Evolutionary conservation across 2,797 vertebrate species (phyloP), one percentile per base, ranked within the genome.

Genomic region (Liparis tanakae): DNA sequence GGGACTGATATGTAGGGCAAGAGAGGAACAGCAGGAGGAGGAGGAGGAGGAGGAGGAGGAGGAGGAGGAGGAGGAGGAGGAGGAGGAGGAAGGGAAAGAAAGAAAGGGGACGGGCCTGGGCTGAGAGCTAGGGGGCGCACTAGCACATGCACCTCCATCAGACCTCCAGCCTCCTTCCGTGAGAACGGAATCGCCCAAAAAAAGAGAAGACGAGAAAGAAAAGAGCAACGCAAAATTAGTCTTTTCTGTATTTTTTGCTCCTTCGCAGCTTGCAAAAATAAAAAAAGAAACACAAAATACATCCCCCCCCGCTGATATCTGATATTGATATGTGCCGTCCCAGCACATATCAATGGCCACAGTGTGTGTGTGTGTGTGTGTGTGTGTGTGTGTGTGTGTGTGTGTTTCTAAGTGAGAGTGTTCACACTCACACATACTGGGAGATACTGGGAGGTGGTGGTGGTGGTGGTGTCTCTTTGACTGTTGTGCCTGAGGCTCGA

Each of bases 1-100:
- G 92, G 93, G 91, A 93, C 91, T 90, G 89, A 92, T 92, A 94
- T 94, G 92, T 94, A 94, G 93, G 93, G 90, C 92, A 94, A 85
- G 88, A 87, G 89, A 89, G 84, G 88, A 92, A 87, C 81, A 85
- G 86, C 74, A 88, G 85, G 82, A 90, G 84, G 72, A 86, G 74
- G 71, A 25, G 64, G 15, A 44, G 22, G 22, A 88, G 84, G 81
- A 89, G 84, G 77, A 86, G 73, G 70, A n/a, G 59, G 12, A 36
- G 6, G 10, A 88, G 85, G 82, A 90, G 84, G 72, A 86, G 74
- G 71, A 25, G 64, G 15, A 44, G 22, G 22, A 88, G 84, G 81
- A 89, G 84, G 77, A 86, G 73, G 70, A n/a, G 59, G 12, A n/a
- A 36, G 6, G 10, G 41, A 22, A n/a, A 50, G 17, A 48, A 43